phyloP scores from a whole-genome alignment of 2,888 invertebrate species.

The Synergus laeviventris region DNA sequence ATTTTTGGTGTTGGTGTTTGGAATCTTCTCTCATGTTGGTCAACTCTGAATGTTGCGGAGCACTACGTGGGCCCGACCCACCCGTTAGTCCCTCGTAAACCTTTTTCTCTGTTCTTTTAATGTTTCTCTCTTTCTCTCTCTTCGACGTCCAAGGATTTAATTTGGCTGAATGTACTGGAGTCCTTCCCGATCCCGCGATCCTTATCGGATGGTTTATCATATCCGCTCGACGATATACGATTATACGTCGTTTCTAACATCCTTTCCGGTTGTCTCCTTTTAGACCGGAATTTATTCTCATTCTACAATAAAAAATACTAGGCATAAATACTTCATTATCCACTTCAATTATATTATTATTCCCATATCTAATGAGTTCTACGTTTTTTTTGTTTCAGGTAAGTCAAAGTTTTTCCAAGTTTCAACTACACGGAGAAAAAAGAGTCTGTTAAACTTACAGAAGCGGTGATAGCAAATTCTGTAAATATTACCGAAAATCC shows the following conservation, averaged over 20 bases:
- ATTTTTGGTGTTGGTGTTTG: conserved; percentile 4
- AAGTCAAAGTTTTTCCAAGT: not conserved
- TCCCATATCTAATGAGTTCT: not conserved
- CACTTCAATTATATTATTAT: too few species aligned
- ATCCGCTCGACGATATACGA: conserved; percentile 62
- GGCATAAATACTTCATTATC: too few species aligned
- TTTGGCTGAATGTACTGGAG: conserved; percentile 65
- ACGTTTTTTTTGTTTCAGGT: conserved; percentile 15
- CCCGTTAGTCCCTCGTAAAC: conserved; percentile 73
- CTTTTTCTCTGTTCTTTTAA: conserved; percentile 64
- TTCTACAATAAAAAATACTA: conserved; percentile 18
- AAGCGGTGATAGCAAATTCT: too few species aligned
- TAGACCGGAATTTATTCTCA: conserved; percentile 31
- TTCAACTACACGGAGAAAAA: too few species aligned
- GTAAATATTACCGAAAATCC: too few species aligned
- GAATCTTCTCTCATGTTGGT: conserved; percentile 22
- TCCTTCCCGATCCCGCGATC: conserved; percentile 58
- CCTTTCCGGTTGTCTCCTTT: conserved; percentile 50
- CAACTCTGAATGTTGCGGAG: conserved; percentile 18
- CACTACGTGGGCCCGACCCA: conserved; percentile 59
- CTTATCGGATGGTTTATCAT: conserved; percentile 74
- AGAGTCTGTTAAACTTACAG: too few species aligned
- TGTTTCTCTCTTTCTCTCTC: conserved; percentile 54
- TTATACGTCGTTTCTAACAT: conserved; percentile 55
- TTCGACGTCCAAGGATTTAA: conserved; percentile 73